A percentile compares a stretch with the other conserved stretches of the same genome.
Evolutionary conservation across 2,113 vertebrate species (phyloP).

Genomic region (Vombatus ursinus): DNA sequence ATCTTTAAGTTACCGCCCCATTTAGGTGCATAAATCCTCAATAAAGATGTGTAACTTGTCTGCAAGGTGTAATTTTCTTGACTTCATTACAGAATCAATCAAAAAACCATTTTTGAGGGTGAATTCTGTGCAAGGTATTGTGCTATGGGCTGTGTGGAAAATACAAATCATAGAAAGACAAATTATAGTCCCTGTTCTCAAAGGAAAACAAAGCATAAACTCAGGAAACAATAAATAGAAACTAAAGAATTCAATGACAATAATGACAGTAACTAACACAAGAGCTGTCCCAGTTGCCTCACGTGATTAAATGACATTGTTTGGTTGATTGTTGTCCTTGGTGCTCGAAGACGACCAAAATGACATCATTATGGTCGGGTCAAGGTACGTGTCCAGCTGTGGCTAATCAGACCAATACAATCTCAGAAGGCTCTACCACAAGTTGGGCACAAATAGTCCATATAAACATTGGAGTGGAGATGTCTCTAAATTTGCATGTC

Average conservation of each 20-base stretch:
- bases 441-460: too few relatives aligned
- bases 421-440: too few relatives aligned
- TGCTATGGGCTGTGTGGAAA: neutral
- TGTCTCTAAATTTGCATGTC: too few relatives aligned
- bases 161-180: neutral
- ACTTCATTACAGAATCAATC: neutral
- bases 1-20: neutral
- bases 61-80: neutral
- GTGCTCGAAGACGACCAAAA: too few relatives aligned
- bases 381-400: too few relatives aligned
- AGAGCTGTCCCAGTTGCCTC: neutral
- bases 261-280: neutral
- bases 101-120: neutral
- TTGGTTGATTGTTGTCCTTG: too few relatives aligned
- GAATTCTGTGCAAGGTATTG: neutral
- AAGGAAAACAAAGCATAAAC: neutral
- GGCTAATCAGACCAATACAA: too few relatives aligned
- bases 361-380: too few relatives aligned
- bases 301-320: neutral
- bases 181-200: neutral
- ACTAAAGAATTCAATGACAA: neutral
- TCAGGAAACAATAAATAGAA: neutral
- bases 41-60: conserved; percentile 36
- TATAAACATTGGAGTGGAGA: too few relatives aligned
- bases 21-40: conserved; percentile 10